Evolutionary conservation across 2,797 vertebrate species (phyloP), one percentile per base, ranked within the genome.

Genomic region (Periophthalmus magnuspinnatus): DNA sequence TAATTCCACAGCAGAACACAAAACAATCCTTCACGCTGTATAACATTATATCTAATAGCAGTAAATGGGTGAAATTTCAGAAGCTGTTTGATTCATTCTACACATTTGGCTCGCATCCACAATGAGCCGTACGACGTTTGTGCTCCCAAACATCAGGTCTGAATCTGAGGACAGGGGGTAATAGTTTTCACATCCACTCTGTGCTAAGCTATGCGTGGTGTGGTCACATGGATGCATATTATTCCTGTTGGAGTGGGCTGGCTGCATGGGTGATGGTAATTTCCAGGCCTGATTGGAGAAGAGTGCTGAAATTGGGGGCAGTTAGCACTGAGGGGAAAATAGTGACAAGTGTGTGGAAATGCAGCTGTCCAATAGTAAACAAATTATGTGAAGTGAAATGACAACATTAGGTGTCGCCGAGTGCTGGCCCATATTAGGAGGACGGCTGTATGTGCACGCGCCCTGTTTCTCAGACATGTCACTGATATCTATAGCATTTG

Each of bases 371-470:
- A 86, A 88, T 74, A 76, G 89, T 91, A 93, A 93, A 93, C 91
- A 91, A 88, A 91, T 92, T 89, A 90, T 91, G 75, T 81, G 77
- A 87, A 89, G 88, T 88, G 81, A 91, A 90, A 91, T 82, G 76
- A 86, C 86, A 89, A 84, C 83, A 89, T 85, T 88, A 88, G 82
- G 79, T 22, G 47, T 81, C 71, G 76, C 71, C 83, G 79, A 88
- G 81, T 81, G 82, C 68, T 38, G 2, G 77, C 76, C 66, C 70
- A 72, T 67, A 78, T 78, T 84, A 68, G 70, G 71, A 83, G 72
- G 72, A 61, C 71, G 70, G 59, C 22, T 64, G 65, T 57, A n/a
- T 5, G 64, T 70, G 74, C 66, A 56, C 62, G 55, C 16, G 56
- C 50, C 86, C 59, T 66, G 67, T 47, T 47, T 14, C 45, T 47